Percentiles rank a stretch among this genome's conserved stretches.
These are phyloP conservation scores for Aulostomus chinensis DNA, from an alignment of 2,797 vertebrate species.

Conservation along the genomic window DNA sequence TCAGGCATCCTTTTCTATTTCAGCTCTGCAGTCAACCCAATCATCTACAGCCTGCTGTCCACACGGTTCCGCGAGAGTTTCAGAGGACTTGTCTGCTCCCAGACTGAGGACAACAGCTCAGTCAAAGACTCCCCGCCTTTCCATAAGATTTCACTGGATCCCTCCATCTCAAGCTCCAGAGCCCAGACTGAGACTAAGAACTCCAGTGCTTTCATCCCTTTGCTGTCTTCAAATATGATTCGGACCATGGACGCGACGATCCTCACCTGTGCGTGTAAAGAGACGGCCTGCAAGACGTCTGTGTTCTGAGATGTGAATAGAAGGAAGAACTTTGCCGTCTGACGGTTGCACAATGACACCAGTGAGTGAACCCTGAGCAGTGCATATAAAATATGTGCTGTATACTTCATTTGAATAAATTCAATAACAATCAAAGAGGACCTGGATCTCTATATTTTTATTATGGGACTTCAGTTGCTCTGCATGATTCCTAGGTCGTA, in stretches of 20 bases:
- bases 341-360: too few relatives aligned
- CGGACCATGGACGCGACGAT: conserved; percentile 35
- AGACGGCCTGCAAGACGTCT: conserved; percentile 44
- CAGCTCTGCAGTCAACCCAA: conserved; percentile 82
- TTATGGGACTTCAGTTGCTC: too few relatives aligned
- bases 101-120: conserved; percentile 39
- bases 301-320: conserved; percentile 28
- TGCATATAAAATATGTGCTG: too few relatives aligned
- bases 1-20: conserved; percentile 85
- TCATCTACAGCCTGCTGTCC: conserved; percentile 86
- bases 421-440: too few relatives aligned
- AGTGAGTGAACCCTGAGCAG: too few relatives aligned
- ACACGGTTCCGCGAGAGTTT: conserved; percentile 82
- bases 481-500: too few relatives aligned
- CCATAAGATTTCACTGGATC: conserved; percentile 57
- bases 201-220: conserved; percentile 34
- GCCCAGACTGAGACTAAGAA: conserved; percentile 28
- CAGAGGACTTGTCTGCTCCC: conserved; percentile 75
- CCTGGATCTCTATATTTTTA: too few relatives aligned
- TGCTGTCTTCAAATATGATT: conserved; percentile 48
- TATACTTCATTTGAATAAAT: too few relatives aligned
- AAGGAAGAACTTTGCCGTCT: too few relatives aligned
- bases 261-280: conserved; percentile 34
- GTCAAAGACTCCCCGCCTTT: conserved; percentile 68
- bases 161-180: conserved; percentile 38